Percentiles rank a stretch among this genome's conserved stretches.
phyloP scores from a whole-genome alignment of 2,113 vertebrate genomes.

The Catharus minimus region DNA sequence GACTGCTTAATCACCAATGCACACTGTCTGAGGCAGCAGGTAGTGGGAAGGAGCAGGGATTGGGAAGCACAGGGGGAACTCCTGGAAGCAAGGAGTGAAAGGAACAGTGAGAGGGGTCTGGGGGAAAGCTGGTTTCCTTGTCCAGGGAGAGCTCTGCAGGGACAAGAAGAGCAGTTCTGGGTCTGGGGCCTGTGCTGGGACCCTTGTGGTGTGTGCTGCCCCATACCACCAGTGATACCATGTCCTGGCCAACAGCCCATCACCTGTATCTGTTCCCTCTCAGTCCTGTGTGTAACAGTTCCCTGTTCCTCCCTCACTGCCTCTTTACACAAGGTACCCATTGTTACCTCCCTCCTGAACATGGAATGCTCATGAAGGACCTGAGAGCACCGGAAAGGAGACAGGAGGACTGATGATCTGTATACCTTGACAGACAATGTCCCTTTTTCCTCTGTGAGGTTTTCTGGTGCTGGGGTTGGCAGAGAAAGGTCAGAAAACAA shows the following conservation, averaged over 20 bases:
- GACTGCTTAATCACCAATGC: not conserved
- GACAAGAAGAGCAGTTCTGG: not conserved
- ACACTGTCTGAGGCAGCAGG: not conserved
- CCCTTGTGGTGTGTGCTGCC: not conserved
- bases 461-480: not conserved
- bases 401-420: not conserved
- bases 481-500: not conserved
- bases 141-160: not conserved
- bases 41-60: not conserved
- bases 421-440: not conserved
- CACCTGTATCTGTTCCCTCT: fast-evolving
- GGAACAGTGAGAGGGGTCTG: not conserved
- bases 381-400: not conserved
- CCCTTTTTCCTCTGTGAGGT: not conserved
- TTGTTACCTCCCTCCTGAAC: not conserved
- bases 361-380: not conserved
- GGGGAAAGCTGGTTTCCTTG: not conserved
- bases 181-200: not conserved
- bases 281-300: not conserved
- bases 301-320: not conserved
- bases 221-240: not conserved
- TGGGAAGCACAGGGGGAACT: not conserved
- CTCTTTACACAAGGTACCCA: not conserved
- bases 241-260: not conserved
- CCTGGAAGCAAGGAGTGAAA: not conserved